Conservation (phyloP, 2,888 invertebrate genomes). For the Protophormia terraenovae region DNA sequence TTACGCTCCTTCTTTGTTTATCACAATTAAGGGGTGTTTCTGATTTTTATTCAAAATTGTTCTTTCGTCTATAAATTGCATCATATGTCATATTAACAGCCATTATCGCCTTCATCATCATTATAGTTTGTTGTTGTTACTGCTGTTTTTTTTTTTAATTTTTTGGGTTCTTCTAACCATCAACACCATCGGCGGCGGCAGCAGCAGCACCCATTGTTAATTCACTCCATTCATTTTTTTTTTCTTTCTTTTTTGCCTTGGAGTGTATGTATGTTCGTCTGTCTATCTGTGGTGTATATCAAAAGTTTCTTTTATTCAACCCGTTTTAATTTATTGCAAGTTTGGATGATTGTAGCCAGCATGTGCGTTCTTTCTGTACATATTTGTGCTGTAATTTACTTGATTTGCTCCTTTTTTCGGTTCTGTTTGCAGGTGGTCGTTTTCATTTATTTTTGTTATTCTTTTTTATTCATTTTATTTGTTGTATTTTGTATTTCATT, state of each 20-base stretch:
- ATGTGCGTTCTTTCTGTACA: slow-evolving; percentile 70
- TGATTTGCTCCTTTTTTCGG: slow-evolving; percentile 78
- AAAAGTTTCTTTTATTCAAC: slow-evolving; percentile 51
- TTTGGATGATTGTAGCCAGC: neutral
- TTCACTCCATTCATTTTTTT: neutral
- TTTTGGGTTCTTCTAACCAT: slow-evolving; percentile 23
- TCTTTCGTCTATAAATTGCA: slow-evolving; percentile 51
- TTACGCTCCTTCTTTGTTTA: slow-evolving; percentile 16
- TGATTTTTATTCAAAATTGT: slow-evolving; percentile 30
- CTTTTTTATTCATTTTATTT: slow-evolving; percentile 3
- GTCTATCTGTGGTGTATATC: neutral
- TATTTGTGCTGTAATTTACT: slow-evolving; percentile 79
- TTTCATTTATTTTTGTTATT: slow-evolving; percentile 8
- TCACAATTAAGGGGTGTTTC: slow-evolving; percentile 60
- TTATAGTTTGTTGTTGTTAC: slow-evolving; percentile 17
- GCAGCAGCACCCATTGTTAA: slow-evolving; percentile 50
- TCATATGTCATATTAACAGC: slow-evolving; percentile 64
- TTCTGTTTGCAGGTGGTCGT: slow-evolving; percentile 76
- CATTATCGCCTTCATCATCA: slow-evolving; percentile 62
- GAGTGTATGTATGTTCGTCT: neutral
- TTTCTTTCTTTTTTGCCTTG: neutral
- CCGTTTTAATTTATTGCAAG: slow-evolving; percentile 41
- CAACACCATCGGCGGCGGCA: slow-evolving; percentile 23
- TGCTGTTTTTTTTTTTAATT: neutral
- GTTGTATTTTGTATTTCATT: neutral